Conservation (phyloP, 1,140 invertebrate genomes). For the Zaprionus tsacasi region DNA sequence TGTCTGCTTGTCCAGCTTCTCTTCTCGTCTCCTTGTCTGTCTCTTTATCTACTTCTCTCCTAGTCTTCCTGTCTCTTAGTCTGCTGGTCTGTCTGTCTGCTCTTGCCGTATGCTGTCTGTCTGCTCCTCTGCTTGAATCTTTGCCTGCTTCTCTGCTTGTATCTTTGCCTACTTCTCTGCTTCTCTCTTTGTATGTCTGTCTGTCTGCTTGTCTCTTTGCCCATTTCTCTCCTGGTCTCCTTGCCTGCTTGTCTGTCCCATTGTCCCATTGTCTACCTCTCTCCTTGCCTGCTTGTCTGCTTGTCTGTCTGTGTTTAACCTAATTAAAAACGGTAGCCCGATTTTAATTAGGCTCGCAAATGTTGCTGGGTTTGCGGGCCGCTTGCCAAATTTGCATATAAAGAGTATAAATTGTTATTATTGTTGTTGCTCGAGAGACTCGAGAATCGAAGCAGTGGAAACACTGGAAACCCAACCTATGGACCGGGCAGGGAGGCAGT, state of each 20-base stretch:
- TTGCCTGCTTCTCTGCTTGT: no score
- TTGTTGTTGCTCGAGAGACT: slow-evolving; percentile 23
- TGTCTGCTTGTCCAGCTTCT: background rate
- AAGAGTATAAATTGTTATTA: slow-evolving; percentile 75
- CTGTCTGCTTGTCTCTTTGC: background rate
- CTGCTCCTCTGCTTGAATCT: no score
- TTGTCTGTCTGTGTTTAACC: slow-evolving; percentile 21
- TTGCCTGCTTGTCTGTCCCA: background rate
- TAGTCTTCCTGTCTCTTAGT: background rate
- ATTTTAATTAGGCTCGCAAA: slow-evolving; percentile 79
- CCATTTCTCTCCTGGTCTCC: no score
- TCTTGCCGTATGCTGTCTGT: no score
- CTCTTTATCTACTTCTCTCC: no score
- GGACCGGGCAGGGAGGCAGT: slow-evolving; percentile 18
- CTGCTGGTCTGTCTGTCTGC: no score
- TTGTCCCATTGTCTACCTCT: background rate
- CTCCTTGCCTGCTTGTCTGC: background rate
- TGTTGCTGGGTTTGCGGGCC: slow-evolving; percentile 41
- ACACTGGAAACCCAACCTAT: slow-evolving; percentile 8
- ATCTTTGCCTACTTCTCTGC: no score
- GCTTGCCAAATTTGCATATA: slow-evolving; percentile 69
- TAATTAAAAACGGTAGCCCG: slow-evolving; percentile 74
- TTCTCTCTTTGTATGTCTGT: no score
- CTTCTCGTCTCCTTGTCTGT: background rate
- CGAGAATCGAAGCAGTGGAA: background rate